Evolutionary conservation across 2,113 vertebrate species (phyloP).

Genomic region (Eudyptes chrysolophus): DNA sequence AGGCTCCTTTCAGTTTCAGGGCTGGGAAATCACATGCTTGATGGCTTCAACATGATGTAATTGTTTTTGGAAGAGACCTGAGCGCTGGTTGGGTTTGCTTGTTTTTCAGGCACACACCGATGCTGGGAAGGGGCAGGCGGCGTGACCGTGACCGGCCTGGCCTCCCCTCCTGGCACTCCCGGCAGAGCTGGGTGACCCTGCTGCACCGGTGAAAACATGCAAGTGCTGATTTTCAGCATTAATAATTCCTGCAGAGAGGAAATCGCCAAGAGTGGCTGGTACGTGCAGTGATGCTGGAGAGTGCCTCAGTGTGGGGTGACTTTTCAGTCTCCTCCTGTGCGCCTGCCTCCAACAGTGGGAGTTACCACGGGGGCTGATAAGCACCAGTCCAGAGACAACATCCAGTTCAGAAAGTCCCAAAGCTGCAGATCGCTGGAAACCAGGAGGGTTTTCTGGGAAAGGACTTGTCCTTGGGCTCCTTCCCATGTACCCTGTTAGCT

Average conservation of each 20-base stretch:
- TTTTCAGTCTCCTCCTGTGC: background rate
- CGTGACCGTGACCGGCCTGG: background rate
- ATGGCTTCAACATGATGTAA: slow-evolving; percentile 3
- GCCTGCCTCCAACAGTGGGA: background rate
- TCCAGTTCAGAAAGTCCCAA: background rate
- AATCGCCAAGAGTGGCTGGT: background rate
- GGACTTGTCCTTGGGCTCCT: background rate
- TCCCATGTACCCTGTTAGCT: background rate
- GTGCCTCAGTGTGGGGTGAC: background rate
- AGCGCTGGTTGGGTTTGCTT: background rate
- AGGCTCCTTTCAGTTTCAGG: background rate
- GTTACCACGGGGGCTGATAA: background rate
- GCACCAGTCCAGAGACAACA: background rate
- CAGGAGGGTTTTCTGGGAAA: background rate
- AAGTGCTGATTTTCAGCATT: background rate
- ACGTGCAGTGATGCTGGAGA: fast-evolving
- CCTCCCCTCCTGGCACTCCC: background rate
- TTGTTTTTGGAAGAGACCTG: slow-evolving; percentile 3
- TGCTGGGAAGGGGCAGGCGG: background rate
- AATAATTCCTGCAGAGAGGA: background rate
- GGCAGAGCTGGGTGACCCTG: background rate
- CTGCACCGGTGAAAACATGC: background rate
- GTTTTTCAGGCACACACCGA: background rate
- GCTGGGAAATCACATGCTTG: slow-evolving; percentile 39
- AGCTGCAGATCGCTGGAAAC: background rate